Evolutionary conservation across 2,888 invertebrate species (phyloP), one percentile per base, ranked within the genome.

Genomic region (Cheilosia urbana): DNA sequence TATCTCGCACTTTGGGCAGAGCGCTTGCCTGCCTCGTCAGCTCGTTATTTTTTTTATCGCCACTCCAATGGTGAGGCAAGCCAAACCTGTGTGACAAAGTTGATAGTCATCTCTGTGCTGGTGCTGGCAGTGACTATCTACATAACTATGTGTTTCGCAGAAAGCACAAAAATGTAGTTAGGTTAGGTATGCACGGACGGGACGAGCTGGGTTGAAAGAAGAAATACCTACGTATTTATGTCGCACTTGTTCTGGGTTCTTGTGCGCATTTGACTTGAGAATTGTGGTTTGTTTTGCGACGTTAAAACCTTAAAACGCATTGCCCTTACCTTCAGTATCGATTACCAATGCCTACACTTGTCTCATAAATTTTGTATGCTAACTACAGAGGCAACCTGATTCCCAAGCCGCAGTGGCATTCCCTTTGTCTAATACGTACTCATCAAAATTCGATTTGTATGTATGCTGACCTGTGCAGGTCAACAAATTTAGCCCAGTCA

Each of bases 11-110:
- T 60, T 65, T 30, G 15, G 15, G 34, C 34, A 65, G 40, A 79
- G 42, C 40, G 47, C 53, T 60, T 71, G 58, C 73, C 49, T 71
- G 58, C 73, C 49, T 71, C 57, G 58, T 58, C 57, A 78, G 78
- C 62, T 72, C 34, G 13, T 68, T 53, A 62, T 21, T 60, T 21
- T 60, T 51, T 37, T 58, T 49, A 30, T 37, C 34, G 13, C 27
- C 49, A 51, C 68, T 72, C 11, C 63, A 65, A 47, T 53, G 81
- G 47, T 27, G 19, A 47, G 17, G 7, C 47, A 30, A 71, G 60
- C 66, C 55, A 77, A 72, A 77, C 71, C 65, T 71, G 58, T 71
- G 77, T 65, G 72, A 83, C 62, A 55, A 63, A 63, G 65, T 66
- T 78, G 72, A 83, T 73, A 83, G 65, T 78, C 72, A 73, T 69